Evolutionary conservation across 2,888 invertebrate species (phyloP), one percentile per base, ranked within the genome.

Genomic region (Andrena fulva): DNA sequence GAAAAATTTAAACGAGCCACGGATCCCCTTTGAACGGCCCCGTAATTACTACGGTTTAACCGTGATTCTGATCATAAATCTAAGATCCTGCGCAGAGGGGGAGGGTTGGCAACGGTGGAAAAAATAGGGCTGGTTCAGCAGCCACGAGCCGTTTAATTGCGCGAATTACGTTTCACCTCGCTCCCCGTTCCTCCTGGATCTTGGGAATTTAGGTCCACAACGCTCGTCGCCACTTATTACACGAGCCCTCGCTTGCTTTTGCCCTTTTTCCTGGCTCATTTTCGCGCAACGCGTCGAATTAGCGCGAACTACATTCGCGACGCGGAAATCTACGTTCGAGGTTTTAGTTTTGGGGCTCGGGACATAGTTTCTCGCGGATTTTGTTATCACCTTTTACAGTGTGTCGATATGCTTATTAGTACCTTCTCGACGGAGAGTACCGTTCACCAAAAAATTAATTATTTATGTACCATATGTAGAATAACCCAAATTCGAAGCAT

Each of bases 1-100:
- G 84, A 66, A 79, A 82, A 84, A 83, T 79, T 84, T 84, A 76
- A 84, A 84, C 84, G 84, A 84, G 84, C 84, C 84, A 62, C 73
- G 71, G 52, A 64, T 84, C 64, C 79, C 79, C 84, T 84, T 78
- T 83, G 79, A 84, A 79, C 68, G 69, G 29, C 16, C 12, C 20
- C 75, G 84, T 84, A 84, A 84, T 84, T 84, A 84, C 84, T 77
- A 67, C 79, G 70, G 59, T 72, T 64, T 72, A 62, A 63, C 63
- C 62, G 59, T 63, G 73, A 83, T 73, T 71, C 63, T 20, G 83
- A 84, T 84, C 70, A 59, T 71, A 70, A 83, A 84, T 84, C 83
- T 84, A 84, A 84, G 83, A 84, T 78, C 78, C 71, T 56, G 20
- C 20, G 80, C 10, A 20, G 10, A 2, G 29, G 60, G 62, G 33